Evolutionary conservation across 2,888 invertebrate genomes (phyloP), one percentile per base, ranked within the genome.

Genomic region (Alentia gelatinosa): DNA sequence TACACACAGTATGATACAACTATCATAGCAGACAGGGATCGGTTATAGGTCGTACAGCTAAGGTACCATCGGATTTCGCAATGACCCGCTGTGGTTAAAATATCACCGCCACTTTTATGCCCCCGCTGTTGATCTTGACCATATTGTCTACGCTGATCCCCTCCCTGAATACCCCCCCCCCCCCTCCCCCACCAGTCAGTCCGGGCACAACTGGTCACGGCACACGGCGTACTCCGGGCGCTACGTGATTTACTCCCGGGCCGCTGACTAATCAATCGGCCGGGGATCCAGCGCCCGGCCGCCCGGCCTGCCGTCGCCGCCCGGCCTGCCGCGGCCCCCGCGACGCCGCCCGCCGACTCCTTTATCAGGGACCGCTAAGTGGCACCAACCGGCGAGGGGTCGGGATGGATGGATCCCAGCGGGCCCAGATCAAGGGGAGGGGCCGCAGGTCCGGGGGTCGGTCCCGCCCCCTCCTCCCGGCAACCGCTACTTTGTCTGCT

Each of bases 331-430:
- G 30, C 74, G 74, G 30, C 15, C 74, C 74, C 30, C 74, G 30
- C 74, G 30, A 3, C 74, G 4, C 74, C 26, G 33, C 30, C 74
- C 74, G 30, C 30, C 74, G 30, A 4, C 74, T 74, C 74, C 74
- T 74, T 74, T 33, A 74, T 74, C 74, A 33, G 74, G 26, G 30
- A 26, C 30, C 74, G 83, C 42, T 83, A 39, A 83, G 83, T 83
- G 83, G 83, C 83, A 83, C 39, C 39, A 26, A 35, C 83, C 83
- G 83, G 83, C 83, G 26, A 1, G 39, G 39, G 39, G 40, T 42
- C 83, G 42, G 39, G 19, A 83, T 83, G 83, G 83, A 83, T 83
- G 83, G 83, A 40, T 42, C 83, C 83, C 83, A n/a, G 42, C 15
- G 83, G 83, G 26, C 5, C 9, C 39, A 83, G 83, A 83, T 83